Conservation (phyloP, 1,140 invertebrate genomes). For the Drosophila burlai region DNA sequence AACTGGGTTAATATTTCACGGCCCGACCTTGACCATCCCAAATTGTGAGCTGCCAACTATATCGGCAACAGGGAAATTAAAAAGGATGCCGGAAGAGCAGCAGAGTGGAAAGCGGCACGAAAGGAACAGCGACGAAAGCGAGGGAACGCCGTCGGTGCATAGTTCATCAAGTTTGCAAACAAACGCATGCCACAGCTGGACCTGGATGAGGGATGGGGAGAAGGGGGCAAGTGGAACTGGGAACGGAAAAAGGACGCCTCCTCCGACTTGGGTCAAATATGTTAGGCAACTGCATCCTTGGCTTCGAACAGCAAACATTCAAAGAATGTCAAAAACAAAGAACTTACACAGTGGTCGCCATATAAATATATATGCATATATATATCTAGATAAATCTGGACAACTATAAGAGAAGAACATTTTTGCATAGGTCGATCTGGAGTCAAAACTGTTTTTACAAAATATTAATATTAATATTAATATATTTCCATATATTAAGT, state of each 20-base stretch:
- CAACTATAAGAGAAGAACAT: too few relatives aligned
- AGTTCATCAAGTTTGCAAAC: conserved; percentile 77
- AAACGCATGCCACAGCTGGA: conserved; percentile 63
- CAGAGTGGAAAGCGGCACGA: background rate
- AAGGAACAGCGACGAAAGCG: background rate
- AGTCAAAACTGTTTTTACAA: background rate
- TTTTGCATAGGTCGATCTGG: background rate
- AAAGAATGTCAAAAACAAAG: conserved; percentile 34
- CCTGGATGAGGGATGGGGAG: background rate
- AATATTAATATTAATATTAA: too few relatives aligned
- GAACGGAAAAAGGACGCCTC: background rate
- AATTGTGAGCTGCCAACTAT: conserved; percentile 22
- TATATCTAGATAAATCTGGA: too few relatives aligned
- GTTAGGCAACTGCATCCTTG: conserved; percentile 44
- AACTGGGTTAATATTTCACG: conserved; percentile 35
- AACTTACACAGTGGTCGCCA: conserved; percentile 12
- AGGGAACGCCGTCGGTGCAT: conserved; percentile 45
- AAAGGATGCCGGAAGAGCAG: conserved; percentile 3
- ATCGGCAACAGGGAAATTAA: background rate
- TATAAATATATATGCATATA: background rate
- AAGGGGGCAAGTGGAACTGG: background rate
- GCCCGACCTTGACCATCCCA: conserved; percentile 19
- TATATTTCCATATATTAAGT: too few relatives aligned
- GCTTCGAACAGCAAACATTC: conserved; percentile 34
- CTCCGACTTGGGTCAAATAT: conserved; percentile 44